Evolutionary conservation across 2,888 invertebrate genomes (phyloP).

Genomic region (Brachypalpus laphriformis): DNA sequence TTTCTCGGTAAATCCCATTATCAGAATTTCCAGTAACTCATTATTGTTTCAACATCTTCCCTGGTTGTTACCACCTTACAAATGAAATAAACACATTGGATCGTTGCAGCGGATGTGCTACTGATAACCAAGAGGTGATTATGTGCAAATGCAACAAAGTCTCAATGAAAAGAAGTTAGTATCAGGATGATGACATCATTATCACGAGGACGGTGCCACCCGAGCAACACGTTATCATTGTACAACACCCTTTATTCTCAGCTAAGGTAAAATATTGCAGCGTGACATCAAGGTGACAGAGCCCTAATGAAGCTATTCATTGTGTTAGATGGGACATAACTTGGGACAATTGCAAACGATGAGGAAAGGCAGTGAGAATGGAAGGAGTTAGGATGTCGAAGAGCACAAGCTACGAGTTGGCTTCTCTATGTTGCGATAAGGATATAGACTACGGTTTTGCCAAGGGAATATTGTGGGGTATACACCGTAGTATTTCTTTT

Average conservation of each 20-base stretch:
- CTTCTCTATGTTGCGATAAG: not conserved
- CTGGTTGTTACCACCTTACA: not conserved
- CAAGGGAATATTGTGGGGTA: not conserved
- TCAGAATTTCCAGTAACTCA: not conserved
- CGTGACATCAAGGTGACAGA: slow-evolving; percentile 34
- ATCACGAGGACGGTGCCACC: not conserved
- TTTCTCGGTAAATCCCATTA: not conserved
- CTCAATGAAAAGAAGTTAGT: not conserved
- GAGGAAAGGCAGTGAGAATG: not conserved
- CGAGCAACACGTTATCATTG: not conserved
- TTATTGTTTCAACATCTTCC: not conserved
- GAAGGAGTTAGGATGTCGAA: not conserved
- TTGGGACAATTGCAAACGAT: not conserved
- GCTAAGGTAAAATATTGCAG: slow-evolving; percentile 35
- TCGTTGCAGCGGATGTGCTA: not conserved
- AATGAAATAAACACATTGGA: not conserved
- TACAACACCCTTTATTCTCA: slow-evolving; percentile 1
- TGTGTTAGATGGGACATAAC: slow-evolving; percentile 9
- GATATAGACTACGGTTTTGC: not conserved
- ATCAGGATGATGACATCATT: slow-evolving; percentile 22
- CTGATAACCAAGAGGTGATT: not conserved
- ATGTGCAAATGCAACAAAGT: not conserved
- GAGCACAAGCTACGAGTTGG: not conserved
- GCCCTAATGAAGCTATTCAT: slow-evolving; percentile 54
- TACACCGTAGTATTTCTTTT: too few species aligned